phyloP scores from a whole-genome alignment of 2,113 vertebrate genomes.

The Myotis yumanensis region DNA sequence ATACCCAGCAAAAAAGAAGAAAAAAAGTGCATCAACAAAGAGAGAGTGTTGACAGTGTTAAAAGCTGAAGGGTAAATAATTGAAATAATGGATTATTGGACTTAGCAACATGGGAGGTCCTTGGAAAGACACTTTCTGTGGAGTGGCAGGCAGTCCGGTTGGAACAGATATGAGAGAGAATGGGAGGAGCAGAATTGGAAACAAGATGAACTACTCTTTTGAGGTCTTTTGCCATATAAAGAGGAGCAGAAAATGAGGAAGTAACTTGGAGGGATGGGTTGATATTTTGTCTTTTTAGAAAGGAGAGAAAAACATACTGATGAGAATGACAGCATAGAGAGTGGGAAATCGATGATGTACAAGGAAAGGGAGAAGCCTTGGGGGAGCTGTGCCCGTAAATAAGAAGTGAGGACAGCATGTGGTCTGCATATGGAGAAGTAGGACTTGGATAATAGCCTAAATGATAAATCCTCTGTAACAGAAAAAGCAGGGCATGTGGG shows the following conservation, averaged over 20 bases:
- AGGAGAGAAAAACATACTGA: background rate
- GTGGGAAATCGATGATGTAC: background rate
- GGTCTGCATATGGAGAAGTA: background rate
- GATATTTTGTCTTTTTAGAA: background rate
- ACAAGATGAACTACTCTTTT: background rate
- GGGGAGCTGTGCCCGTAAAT: background rate
- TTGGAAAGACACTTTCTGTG: background rate
- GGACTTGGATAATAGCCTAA: background rate
- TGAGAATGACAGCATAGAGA: background rate
- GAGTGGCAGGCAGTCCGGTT: background rate
- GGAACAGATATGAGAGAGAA: background rate
- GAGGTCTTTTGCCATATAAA: background rate
- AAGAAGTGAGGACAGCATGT: background rate
- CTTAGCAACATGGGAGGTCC: background rate
- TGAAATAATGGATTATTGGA: background rate
- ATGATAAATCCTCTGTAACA: background rate
- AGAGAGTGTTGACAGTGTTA: background rate
- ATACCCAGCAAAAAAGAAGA: background rate
- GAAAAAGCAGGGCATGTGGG: background rate
- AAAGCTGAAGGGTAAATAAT: background rate
- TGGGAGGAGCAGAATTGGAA: background rate
- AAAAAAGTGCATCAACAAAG: background rate
- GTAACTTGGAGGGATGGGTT: background rate
- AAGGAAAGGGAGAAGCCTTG: background rate
- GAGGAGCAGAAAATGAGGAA: background rate